Conservation (phyloP, 2,113 vertebrate genomes). For the Vombatus ursinus region DNA sequence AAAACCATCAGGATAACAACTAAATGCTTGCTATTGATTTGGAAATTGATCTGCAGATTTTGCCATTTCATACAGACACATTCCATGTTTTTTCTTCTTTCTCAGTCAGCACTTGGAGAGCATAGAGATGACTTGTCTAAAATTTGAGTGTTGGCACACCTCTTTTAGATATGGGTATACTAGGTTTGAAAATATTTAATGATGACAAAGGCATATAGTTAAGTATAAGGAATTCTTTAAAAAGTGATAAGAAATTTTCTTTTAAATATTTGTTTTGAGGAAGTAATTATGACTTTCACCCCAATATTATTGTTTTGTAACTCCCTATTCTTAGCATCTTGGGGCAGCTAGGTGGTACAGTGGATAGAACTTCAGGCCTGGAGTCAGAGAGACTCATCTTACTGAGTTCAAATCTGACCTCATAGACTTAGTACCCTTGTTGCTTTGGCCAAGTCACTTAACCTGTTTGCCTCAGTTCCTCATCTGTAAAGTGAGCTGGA, state of each 20-base stretch:
- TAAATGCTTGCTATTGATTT: constrained; percentile 22
- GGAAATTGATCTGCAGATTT: not conserved
- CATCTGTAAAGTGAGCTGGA: no score
- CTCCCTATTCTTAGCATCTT: not conserved
- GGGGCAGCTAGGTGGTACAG: no score
- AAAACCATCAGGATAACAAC: not conserved
- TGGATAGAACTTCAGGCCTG: no score
- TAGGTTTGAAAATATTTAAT: not conserved
- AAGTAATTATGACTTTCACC: not conserved
- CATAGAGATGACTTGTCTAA: not conserved
- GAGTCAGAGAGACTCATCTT: no score
- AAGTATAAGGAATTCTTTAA: not conserved
- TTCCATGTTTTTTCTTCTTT: not conserved
- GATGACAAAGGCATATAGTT: not conserved
- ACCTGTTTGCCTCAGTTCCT: no score
- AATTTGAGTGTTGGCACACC: accelerated
- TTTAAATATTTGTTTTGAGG: not conserved
- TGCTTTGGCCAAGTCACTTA: no score
- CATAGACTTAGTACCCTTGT: no score
- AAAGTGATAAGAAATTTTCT: not conserved
- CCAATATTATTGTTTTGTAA: not conserved
- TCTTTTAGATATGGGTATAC: not conserved
- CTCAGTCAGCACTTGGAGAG: not conserved
- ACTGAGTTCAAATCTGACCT: no score
- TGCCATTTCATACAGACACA: not conserved